A percentile compares a stretch with the other conserved stretches of the same genome.
Evolutionary conservation across 2,888 invertebrate genomes (phyloP).

Genomic region (Papilio gigon): DNA sequence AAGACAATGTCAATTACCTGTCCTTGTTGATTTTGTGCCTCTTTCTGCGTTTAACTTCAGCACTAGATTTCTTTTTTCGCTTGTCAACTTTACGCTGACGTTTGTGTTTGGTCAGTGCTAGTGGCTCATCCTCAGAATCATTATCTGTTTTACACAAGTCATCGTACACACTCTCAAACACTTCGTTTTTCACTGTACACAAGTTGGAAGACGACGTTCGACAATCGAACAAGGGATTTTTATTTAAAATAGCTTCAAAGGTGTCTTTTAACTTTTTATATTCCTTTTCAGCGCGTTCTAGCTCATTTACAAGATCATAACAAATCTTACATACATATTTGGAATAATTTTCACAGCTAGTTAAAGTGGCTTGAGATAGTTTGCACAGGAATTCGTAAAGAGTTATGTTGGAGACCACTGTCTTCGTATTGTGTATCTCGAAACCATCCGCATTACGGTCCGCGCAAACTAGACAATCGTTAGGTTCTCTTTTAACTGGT

Average conservation of each 20-base stretch:
- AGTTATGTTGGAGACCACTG: slow-evolving; percentile 57
- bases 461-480: slow-evolving; percentile 68
- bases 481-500: slow-evolving; percentile 63
- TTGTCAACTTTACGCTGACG: slow-evolving; percentile 61
- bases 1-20: slow-evolving; percentile 46
- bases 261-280: slow-evolving; percentile 67
- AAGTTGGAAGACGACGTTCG: slow-evolving; percentile 52
- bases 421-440: slow-evolving; percentile 58
- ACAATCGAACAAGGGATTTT: slow-evolving; percentile 67
- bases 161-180: slow-evolving; percentile 44
- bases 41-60: slow-evolving; percentile 52
- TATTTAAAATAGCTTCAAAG: slow-evolving; percentile 68
- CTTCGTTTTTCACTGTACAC: slow-evolving; percentile 52
- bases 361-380: slow-evolving; percentile 57
- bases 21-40: slow-evolving; percentile 48
- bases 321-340: slow-evolving; percentile 67
- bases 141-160: slow-evolving; percentile 42
- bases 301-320: slow-evolving; percentile 65
- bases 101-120: slow-evolving; percentile 65
- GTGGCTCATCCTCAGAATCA: slow-evolving; percentile 69
- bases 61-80: slow-evolving; percentile 61
- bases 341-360: slow-evolving; percentile 51
- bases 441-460: slow-evolving; percentile 56
- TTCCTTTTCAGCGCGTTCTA: slow-evolving; percentile 71
- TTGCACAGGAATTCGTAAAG: slow-evolving; percentile 62